Conservation (phyloP, 2,113 vertebrate species). For the Cyanistes caeruleus region DNA sequence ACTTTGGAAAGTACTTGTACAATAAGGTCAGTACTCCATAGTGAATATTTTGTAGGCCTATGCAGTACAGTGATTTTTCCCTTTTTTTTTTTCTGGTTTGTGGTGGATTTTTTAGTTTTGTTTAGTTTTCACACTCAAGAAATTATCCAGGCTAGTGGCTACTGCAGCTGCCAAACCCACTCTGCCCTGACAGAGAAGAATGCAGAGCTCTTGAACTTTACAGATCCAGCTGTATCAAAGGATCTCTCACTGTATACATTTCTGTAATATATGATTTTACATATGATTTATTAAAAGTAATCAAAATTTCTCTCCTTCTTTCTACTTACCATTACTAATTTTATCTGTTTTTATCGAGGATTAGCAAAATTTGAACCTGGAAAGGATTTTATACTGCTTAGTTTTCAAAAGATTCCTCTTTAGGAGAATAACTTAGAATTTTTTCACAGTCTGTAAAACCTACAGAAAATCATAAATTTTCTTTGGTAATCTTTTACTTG, state of each 20-base stretch:
- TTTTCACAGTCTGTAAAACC: background rate
- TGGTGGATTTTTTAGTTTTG: background rate
- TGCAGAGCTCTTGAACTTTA: background rate
- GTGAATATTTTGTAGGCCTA: background rate
- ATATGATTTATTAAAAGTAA: background rate
- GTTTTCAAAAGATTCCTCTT: background rate
- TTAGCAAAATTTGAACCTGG: background rate
- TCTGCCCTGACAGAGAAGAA: background rate
- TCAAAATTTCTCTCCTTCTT: background rate
- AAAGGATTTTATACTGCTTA: background rate
- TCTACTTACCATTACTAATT: background rate
- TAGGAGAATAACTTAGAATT: background rate
- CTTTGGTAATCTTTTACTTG: constrained; percentile 1
- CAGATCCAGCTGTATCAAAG: background rate
- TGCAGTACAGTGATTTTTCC: background rate
- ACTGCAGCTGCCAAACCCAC: background rate
- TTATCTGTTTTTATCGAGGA: background rate
- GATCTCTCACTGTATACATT: background rate
- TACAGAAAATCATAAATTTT: background rate
- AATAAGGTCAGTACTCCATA: background rate
- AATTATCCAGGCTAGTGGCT: background rate
- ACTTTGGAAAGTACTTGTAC: background rate
- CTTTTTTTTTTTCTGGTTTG: background rate
- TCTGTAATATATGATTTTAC: background rate
- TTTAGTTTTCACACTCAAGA: background rate